phyloP scores from a whole-genome alignment of 92 coral and sea anemone species.

The Epizoanthus ramosus region DNA sequence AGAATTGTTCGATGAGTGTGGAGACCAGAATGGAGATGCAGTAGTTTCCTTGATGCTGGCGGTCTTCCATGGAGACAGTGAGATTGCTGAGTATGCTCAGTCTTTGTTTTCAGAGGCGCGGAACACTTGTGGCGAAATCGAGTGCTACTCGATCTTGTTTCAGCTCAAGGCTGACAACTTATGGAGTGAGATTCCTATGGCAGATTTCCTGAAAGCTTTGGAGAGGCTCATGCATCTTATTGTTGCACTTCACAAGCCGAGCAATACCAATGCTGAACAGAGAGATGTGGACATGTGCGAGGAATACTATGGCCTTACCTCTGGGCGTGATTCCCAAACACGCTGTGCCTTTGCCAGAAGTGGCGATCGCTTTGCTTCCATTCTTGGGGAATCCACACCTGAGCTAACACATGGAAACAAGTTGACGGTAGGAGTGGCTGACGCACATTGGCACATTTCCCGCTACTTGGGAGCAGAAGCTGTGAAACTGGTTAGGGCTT shows the following conservation, averaged over 20 bases:
- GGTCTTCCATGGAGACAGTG: slow-evolving; percentile 23
- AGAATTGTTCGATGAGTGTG: slow-evolving; percentile 55
- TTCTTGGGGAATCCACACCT: slow-evolving; percentile 15
- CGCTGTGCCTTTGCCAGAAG: slow-evolving; percentile 59
- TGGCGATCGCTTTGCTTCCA: slow-evolving; percentile 48
- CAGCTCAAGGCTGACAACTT: slow-evolving; percentile 35
- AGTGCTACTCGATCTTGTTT: slow-evolving; percentile 52
- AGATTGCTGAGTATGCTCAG: slow-evolving; percentile 59
- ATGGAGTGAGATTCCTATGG: slow-evolving; percentile 22
- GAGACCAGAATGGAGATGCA: slow-evolving; percentile 61
- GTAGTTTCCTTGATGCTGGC: slow-evolving; percentile 59
- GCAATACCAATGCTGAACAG: slow-evolving; percentile 55
- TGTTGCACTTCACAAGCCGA: slow-evolving; percentile 65
- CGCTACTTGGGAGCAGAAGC: slow-evolving; percentile 50
- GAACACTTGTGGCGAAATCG: slow-evolving; percentile 63
- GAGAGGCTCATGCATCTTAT: slow-evolving; percentile 51
- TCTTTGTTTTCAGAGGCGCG: slow-evolving; percentile 44
- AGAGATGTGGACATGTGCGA: slow-evolving; percentile 68
- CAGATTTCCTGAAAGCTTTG: slow-evolving; percentile 39
- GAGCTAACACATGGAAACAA: slow-evolving; percentile 41
- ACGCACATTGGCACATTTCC: slow-evolving; percentile 56
- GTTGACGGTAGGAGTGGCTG: slow-evolving; percentile 46
- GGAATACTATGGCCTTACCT: slow-evolving; percentile 62
- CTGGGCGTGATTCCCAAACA: slow-evolving; percentile 51
- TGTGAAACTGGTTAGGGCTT: slow-evolving; percentile 39